phyloP scores from a whole-genome alignment of 53 echinoderm and acorn worm species.

The Echinarachnius parma region DNA sequence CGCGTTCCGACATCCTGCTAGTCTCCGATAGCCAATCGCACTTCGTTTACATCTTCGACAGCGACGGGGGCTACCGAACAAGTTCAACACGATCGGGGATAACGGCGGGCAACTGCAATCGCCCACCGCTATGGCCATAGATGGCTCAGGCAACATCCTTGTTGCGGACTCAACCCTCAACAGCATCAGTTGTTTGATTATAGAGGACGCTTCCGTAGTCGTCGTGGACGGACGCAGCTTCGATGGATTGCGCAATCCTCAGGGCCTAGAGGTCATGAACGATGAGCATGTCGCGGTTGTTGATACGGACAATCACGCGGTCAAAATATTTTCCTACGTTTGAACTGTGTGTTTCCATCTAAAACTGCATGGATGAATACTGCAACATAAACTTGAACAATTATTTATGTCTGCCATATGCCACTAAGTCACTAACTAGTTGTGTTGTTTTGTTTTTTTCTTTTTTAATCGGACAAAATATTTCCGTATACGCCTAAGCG shows the following conservation, averaged over 20 bases:
- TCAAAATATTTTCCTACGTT: conserved; percentile 67
- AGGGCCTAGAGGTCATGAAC: conserved; percentile 56
- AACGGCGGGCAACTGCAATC: conserved; percentile 66
- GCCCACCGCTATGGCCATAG: conserved; percentile 69
- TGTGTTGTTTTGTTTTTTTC: too few relatives aligned
- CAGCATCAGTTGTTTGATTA: too few relatives aligned
- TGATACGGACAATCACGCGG: conserved; percentile 60
- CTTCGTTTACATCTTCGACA: conserved; percentile 73
- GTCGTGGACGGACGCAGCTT: conserved; percentile 63
- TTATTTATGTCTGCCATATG: too few relatives aligned
- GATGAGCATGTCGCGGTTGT: conserved; percentile 74
- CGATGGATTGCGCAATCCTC: conserved; percentile 71
- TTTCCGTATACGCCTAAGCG: too few relatives aligned
- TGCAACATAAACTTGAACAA: too few relatives aligned
- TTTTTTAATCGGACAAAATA: too few relatives aligned
- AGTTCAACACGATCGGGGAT: conserved; percentile 68
- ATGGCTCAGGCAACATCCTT: conserved; percentile 67
- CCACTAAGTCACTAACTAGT: too few relatives aligned
- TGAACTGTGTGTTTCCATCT: too few relatives aligned
- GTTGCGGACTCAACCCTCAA: conserved; percentile 63
- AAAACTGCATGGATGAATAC: too few relatives aligned
- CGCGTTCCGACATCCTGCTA: conserved; percentile 66
- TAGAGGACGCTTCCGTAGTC: too few relatives aligned
- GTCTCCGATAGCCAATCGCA: conserved; percentile 72
- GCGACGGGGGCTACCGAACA: conserved; percentile 61